Evolutionary conservation across 2,797 vertebrate genomes (phyloP), one percentile per base, ranked within the genome.

Genomic region (Tadarida brasiliensis): DNA sequence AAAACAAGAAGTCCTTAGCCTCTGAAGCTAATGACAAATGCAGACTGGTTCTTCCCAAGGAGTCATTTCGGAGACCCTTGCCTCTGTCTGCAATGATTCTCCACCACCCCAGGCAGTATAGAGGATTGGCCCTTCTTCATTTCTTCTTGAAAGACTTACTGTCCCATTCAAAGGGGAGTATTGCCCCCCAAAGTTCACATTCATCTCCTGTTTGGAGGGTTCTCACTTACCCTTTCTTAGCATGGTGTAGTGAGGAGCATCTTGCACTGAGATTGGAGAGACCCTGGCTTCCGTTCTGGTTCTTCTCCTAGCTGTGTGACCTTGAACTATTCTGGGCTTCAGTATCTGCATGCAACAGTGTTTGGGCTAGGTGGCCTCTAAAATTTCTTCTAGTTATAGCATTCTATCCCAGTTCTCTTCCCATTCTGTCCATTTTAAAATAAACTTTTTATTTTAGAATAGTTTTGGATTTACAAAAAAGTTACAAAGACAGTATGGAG

Each of bases 1-100:
- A 95, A 97, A 85, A 88, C 56, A 93, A 94, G 96, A 97, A 98
- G 90, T 95, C 97, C 90, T 96, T 92, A 90, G 94, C 33, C 68
- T 78, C 74, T 0, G 17, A 86, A 84, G 89, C 91, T 93, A 89
- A 78, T 78, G 94, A 95, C 74, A 87, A 59, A 71, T 6, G 49
- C 44, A 83, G 93, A 70, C 44, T 2, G 0, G 0, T 63, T 87
- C 59, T 84, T 35, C 5, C 54, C 30, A 51, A 4, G 59, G 59
- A 56, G 49, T 35, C 2, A 0, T 12, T 7, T 26, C 19, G 20
- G 39, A 30, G 54, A 39, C 0, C 0, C 30, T 24, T 61, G 57
- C 7, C 57, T 88, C 56, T 28, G 7, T 24, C 33, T 26, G 57
- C 22, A 3, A 0, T 1, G 33, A 57, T 15, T 49, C 30, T 51